Evolutionary conservation across 2,797 vertebrate genomes (phyloP).

Genomic region (Diplodus puntazzo): DNA sequence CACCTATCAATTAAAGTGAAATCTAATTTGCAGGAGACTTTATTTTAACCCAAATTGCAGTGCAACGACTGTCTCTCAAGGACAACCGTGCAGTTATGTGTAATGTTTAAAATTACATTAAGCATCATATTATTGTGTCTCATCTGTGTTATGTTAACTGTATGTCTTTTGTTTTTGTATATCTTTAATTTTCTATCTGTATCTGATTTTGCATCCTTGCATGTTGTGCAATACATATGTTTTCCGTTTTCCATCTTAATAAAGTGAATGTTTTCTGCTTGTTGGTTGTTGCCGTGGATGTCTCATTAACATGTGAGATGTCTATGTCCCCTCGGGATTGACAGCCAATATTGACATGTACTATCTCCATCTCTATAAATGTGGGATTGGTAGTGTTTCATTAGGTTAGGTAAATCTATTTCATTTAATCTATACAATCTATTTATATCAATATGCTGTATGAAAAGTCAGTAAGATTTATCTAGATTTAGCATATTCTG

Average conservation of each 20-base stretch:
- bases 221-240: slow-evolving; percentile 75
- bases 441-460: background rate
- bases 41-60: slow-evolving; percentile 20
- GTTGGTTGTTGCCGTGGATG: slow-evolving; percentile 72
- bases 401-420: slow-evolving; percentile 34
- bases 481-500: slow-evolving; percentile 5
- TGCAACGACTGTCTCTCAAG: slow-evolving; percentile 28
- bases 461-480: slow-evolving; percentile 1
- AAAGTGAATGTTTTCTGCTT: slow-evolving; percentile 78
- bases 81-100: slow-evolving; percentile 33
- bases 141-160: slow-evolving; percentile 53
- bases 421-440: background rate
- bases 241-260: slow-evolving; percentile 78
- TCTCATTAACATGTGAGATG: slow-evolving; percentile 72
- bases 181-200: slow-evolving; percentile 64
- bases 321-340: slow-evolving; percentile 63
- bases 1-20: slow-evolving; percentile 15
- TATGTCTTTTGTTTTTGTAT: slow-evolving; percentile 52
- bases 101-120: slow-evolving; percentile 28
- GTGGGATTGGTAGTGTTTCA: slow-evolving; percentile 65
- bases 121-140: slow-evolving; percentile 43
- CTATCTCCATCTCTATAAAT: slow-evolving; percentile 44
- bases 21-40: slow-evolving; percentile 1
- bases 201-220: slow-evolving; percentile 80
- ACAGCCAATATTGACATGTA: slow-evolving; percentile 62